Percentiles rank a stretch among this genome's conserved stretches.
These are phyloP conservation scores for Trissolcus basalis DNA, from an alignment of 1,140 invertebrate species.

Conservation along the genomic window DNA sequence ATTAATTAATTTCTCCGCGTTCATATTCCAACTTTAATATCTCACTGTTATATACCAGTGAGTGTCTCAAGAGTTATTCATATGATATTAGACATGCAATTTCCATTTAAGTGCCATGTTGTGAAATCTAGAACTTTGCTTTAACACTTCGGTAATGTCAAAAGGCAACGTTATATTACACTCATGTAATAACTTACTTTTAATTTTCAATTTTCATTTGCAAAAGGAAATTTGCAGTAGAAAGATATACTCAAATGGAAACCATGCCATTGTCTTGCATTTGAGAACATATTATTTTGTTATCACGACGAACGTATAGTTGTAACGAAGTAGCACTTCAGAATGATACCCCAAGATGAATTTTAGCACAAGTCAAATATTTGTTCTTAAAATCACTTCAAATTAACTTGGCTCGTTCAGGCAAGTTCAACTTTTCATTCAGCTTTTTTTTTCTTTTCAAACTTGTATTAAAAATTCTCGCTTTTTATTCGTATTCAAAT, in stretches of 20 bases:
- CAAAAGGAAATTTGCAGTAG: neutral
- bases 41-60: no score
- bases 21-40: conserved; percentile 17
- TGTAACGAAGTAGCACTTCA: no score
- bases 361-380: no score
- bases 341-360: no score
- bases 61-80: conserved; percentile 28
- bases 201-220: conserved; percentile 5
- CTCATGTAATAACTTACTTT: conserved; percentile 20
- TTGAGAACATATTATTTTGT: no score
- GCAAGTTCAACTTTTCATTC: no score
- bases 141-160: conserved; percentile 34
- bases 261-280: neutral
- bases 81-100: conserved; percentile 43
- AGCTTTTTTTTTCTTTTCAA: no score
- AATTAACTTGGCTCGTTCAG: no score
- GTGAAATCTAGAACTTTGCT: conserved; percentile 47
- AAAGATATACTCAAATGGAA: neutral
- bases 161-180: conserved; percentile 32
- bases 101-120: conserved; percentile 45
- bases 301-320: no score
- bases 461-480: no score
- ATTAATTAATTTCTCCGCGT: neutral
- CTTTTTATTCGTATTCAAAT: no score
- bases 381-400: no score